These are phyloP conservation scores for Gobiocypris rarus DNA, from an alignment of 2,113 vertebrate genomes.

Conservation along the genomic window DNA sequence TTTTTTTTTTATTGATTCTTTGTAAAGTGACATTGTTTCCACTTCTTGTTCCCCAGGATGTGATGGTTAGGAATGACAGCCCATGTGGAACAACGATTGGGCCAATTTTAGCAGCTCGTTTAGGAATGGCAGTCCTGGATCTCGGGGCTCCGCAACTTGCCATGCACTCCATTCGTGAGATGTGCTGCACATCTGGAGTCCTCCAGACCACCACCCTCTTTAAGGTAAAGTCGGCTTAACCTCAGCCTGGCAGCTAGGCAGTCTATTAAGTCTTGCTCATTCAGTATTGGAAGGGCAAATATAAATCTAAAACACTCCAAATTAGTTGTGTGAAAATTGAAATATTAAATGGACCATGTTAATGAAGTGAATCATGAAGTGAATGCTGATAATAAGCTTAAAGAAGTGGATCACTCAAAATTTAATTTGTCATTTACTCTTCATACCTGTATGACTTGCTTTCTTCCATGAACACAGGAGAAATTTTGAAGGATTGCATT, in stretches of 20 bases:
- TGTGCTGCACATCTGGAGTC: constrained; percentile 92
- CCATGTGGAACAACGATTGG: constrained; percentile 93
- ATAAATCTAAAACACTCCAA: background rate
- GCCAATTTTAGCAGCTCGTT: constrained; percentile 89
- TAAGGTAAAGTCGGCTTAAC: constrained; percentile 79
- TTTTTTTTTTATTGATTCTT: too few species aligned
- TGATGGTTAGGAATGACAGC: constrained; percentile 95
- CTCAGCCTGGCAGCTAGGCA: background rate
- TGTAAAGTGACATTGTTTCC: background rate
- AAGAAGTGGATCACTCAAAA: background rate
- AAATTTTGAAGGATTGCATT: background rate
- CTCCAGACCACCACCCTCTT: constrained; percentile 91
- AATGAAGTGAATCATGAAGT: background rate
- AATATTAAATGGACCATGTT: too few species aligned
- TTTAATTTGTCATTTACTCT: background rate
- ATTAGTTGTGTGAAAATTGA: background rate
- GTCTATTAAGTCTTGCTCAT: background rate
- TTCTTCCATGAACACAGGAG: background rate
- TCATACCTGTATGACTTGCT: background rate
- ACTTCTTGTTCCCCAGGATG: constrained; percentile 75
- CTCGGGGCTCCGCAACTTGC: constrained; percentile 91
- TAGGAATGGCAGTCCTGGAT: constrained; percentile 90
- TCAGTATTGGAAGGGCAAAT: background rate
- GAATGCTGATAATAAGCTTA: background rate
- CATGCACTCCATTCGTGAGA: constrained; percentile 99